Evolutionary conservation across 2,888 invertebrate species (phyloP), one percentile per base, ranked within the genome.

Genomic region (Dorcus parallelipipedus): DNA sequence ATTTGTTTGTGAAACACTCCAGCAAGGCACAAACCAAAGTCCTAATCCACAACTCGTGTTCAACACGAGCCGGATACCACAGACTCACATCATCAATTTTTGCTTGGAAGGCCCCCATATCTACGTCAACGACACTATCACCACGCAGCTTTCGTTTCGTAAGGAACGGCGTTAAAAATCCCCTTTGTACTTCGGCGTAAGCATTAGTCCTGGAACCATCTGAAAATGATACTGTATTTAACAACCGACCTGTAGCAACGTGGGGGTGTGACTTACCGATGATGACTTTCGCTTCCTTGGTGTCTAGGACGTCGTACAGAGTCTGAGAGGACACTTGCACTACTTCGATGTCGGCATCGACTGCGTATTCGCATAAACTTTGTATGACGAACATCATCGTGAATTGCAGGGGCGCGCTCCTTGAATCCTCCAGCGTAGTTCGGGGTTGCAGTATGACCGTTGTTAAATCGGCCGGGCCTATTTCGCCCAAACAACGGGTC

Each of bases 401-500:
- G 63, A 82, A 79, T 47, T 81, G 79, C 38, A 80, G 76, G 0
- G 84, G 81, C 10, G 64, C 65, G 9, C 64, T 67, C 54, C 78
- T 75, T 1, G 76, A 62, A 6, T 76, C 75, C 17, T 79, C 76
- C 9, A 76, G 68, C 6, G 66, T 69, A 58, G 77, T 69, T 65
- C 76, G 73, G 0, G 86, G 82, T 59, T 86, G 83, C 1, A 93
- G 80, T 9, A 90, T 86, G 52, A 90, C 79, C 0, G 89, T 87
- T 45, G 83, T 83, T 42, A 93, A 79, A 76, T 91, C 86, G 9
- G 86, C 83, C 0, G 90, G 87, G 0, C 91, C 92, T 40, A 93
- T 79, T 76, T 88, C 87, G 2, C 91, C 89, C 20, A 94, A 79
- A 76, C 94, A 95, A 69, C 86, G 84, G n/a, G 87, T 83, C 0